Conservation (phyloP, 2,113 vertebrate genomes). For the Cariama cristata region DNA sequence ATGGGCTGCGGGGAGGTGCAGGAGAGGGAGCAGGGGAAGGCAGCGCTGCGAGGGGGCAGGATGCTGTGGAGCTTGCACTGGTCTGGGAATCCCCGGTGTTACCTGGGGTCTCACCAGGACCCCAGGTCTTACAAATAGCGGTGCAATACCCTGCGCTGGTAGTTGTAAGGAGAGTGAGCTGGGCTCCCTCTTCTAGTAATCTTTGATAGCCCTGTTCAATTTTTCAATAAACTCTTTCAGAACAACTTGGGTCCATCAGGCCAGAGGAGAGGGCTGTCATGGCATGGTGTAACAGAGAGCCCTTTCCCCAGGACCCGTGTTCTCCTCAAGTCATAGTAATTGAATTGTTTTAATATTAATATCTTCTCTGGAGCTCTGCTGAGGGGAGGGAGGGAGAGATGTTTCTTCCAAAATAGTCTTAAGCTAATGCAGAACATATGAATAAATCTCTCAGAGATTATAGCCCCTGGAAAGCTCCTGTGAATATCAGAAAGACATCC, state of each 20-base stretch:
- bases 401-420: slow-evolving; percentile 57
- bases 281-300: neutral
- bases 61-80: accelerated
- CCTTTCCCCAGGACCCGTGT: neutral
- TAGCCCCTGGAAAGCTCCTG: slow-evolving; percentile 63
- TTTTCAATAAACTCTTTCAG: neutral
- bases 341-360: slow-evolving; percentile 66
- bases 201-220: neutral
- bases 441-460: slow-evolving; percentile 72
- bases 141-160: neutral
- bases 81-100: accelerated
- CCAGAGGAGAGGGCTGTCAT: neutral
- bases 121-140: neutral
- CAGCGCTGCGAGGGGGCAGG: neutral
- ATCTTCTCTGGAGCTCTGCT: slow-evolving; percentile 30
- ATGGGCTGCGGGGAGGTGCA: neutral
- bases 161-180: neutral
- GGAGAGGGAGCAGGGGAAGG: neutral
- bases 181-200: neutral
- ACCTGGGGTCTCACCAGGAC: neutral
- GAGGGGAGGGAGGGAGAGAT: slow-evolving; percentile 8
- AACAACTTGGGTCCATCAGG: neutral
- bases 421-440: slow-evolving; percentile 66
- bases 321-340: slow-evolving; percentile 16
- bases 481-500: slow-evolving; percentile 60